A percentile compares a stretch with the other conserved stretches of the same genome.
Evolutionary conservation across 2,888 invertebrate species (phyloP).

Genomic region (Lycaena phlaeas): DNA sequence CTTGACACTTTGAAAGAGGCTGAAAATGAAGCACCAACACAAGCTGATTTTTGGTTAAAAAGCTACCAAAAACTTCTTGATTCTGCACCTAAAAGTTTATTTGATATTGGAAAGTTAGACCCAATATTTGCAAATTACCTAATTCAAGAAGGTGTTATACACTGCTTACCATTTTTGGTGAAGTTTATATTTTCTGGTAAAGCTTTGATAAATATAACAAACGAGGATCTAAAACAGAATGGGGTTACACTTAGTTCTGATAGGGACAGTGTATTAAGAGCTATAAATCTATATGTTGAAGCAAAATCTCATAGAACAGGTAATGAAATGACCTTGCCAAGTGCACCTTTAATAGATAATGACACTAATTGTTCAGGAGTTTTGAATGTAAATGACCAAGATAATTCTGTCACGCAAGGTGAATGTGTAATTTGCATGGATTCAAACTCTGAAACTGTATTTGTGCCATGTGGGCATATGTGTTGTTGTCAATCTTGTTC

Average conservation of each 20-base stretch:
- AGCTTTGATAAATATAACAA: slow-evolving; percentile 64
- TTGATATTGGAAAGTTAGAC: slow-evolving; percentile 76
- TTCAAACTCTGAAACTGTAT: slow-evolving; percentile 78
- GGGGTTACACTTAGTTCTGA: slow-evolving; percentile 73
- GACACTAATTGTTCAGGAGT: slow-evolving; percentile 45
- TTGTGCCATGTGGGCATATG: slow-evolving; percentile 90
- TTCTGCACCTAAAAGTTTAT: slow-evolving; percentile 77
- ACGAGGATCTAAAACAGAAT: slow-evolving; percentile 70
- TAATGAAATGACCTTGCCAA: slow-evolving; percentile 24
- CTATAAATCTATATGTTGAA: slow-evolving; percentile 74
- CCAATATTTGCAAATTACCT: slow-evolving; percentile 79
- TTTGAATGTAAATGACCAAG: slow-evolving; percentile 35
- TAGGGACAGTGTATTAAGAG: slow-evolving; percentile 74
- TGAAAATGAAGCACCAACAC: slow-evolving; percentile 71
- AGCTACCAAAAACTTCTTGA: slow-evolving; percentile 90
- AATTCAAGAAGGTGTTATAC: slow-evolving; percentile 80
- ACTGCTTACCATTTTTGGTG: slow-evolving; percentile 83
- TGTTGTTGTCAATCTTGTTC: slow-evolving; percentile 85
- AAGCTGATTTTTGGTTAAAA: slow-evolving; percentile 80
- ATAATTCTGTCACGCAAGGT: slow-evolving; percentile 43
- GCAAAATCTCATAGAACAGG: slow-evolving; percentile 37
- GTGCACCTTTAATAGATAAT: slow-evolving; percentile 34
- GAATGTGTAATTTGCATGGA: slow-evolving; percentile 93
- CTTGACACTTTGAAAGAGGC: slow-evolving; percentile 80
- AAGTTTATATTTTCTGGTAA: slow-evolving; percentile 70